These are phyloP conservation scores for Corvus moneduloides DNA, from an alignment of 2,113 vertebrate species.

Conservation along the genomic window DNA sequence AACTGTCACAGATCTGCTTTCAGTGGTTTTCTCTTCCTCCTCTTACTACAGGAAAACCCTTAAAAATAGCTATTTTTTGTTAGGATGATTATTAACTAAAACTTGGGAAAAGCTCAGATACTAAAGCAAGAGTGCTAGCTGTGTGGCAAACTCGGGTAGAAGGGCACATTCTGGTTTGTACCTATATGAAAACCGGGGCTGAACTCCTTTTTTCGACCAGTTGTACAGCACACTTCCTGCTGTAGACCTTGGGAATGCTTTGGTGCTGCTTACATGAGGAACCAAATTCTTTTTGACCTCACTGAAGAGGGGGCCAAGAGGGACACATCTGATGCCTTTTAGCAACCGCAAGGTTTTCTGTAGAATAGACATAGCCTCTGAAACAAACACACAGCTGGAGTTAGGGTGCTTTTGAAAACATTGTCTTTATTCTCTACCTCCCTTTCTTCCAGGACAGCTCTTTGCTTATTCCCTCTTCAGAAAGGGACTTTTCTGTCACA, in stretches of 20 bases:
- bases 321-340: conserved; percentile 49
- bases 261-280: conserved; percentile 18
- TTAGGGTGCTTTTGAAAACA: conserved; percentile 65
- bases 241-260: conserved; percentile 29
- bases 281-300: conserved; percentile 54
- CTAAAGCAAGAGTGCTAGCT: background rate
- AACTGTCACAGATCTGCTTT: background rate
- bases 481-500: conserved; percentile 60
- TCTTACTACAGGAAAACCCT: background rate
- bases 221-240: background rate
- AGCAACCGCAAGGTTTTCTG: conserved; percentile 36
- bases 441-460: conserved; percentile 61
- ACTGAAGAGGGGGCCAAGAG: conserved; percentile 34
- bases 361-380: conserved; percentile 22
- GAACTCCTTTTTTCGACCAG: background rate
- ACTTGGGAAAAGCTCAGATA: background rate
- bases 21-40: background rate
- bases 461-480: conserved; percentile 63
- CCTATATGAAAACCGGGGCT: background rate
- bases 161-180: background rate
- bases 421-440: conserved; percentile 35
- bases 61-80: background rate
- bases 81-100: background rate
- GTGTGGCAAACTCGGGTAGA: background rate
- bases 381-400: conserved; percentile 69